Evolutionary conservation across 2,113 vertebrate species (phyloP), one percentile per base, ranked within the genome.

Genomic region (Progne subis): DNA sequence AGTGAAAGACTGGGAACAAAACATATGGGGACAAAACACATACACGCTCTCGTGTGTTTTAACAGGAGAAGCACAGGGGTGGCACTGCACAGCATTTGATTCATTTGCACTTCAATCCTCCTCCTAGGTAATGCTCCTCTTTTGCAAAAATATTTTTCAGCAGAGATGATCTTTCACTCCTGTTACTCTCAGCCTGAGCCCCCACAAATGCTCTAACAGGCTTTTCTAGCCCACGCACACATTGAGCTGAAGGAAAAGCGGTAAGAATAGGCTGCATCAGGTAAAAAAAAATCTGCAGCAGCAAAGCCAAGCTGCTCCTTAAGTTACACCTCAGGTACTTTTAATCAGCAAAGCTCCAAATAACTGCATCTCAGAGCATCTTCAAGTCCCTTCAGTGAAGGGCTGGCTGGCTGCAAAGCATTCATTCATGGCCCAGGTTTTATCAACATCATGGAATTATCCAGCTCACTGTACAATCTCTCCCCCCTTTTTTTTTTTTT

Each of bases 111-210:
- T 50, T 46, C 55, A 46, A 59, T 34, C 65, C 50, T 39, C 49
- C 46, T 80, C 39, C 65, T 80, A 78, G 79, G 88, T 86, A 94
- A 75, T 2, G 15, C 28, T 59, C 32, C 63, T 65, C 52, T 79
- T 91, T 79, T 16, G 56, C 77, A 87, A 81, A 94, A 92, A 82
- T 67, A 75, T 82, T 82, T 64, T 72, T 86, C 90, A 55, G 61
- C 18, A 55, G 67, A 49, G 71, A 82, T 57, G 77, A 70, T 84
- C 89, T 83, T 83, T 57, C 60, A 24, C 83, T 84, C 60, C 52
- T 60, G 37, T 81, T 68, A 31, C 50, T 88, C 86, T 91, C 83
- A 57, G 63, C 47, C 83, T 57, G 74, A 88, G 77, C 81, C 82
- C 81, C 81, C 83, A 74, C 63, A 91, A 91, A 95, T 1, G 29